Conservation (phyloP, 2,113 vertebrate species). For the Telmatochromis sp. region DNA sequence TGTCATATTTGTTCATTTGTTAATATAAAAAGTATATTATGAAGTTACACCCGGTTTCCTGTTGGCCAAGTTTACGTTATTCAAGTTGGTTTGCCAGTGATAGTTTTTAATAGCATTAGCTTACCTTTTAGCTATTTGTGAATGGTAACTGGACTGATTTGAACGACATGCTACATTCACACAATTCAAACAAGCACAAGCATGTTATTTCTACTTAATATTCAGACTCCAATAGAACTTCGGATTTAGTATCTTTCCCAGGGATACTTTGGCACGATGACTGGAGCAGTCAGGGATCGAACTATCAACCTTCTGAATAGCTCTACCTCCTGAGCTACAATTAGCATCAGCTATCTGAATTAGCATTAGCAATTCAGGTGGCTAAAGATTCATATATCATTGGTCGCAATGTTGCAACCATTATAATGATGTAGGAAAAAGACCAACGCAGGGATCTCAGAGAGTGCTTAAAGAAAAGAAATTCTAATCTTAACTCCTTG, state of each 20-base stretch:
- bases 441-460: rapidly evolving
- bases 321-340: neutral
- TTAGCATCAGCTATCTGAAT: neutral
- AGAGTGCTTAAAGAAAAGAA: neutral
- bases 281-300: neutral
- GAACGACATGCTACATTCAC: neutral
- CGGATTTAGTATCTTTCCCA: neutral
- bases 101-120: neutral
- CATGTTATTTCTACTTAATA: neutral
- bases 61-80: neutral
- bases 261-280: neutral
- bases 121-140: neutral
- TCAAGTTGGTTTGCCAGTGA: neutral
- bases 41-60: neutral
- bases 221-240: neutral
- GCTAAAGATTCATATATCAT: neutral
- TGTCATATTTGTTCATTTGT: neutral
- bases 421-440: neutral
- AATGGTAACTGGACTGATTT: neutral
- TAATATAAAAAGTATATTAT: neutral
- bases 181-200: neutral
- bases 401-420: neutral
- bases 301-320: neutral
- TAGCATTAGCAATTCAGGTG: neutral
- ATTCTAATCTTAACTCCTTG: neutral